Evolutionary conservation across 2,888 invertebrate species (phyloP).

Genomic region (Ferrisia virgata): DNA sequence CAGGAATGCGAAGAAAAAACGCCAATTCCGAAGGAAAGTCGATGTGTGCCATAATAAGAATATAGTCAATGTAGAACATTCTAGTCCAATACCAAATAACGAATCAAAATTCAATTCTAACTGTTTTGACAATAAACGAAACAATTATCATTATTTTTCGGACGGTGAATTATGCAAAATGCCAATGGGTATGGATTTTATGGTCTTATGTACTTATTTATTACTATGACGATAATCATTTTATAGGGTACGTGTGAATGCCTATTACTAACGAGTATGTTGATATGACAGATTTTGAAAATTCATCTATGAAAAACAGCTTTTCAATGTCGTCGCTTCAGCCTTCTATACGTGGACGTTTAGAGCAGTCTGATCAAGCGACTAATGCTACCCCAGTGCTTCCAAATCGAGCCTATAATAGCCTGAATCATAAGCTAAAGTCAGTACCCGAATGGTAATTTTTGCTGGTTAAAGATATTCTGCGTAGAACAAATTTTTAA

Average conservation of each 20-base stretch:
- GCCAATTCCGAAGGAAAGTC: constrained; percentile 11
- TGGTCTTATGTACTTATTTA: neutral
- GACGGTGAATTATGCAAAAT: constrained; percentile 45
- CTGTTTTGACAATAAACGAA: constrained; percentile 1
- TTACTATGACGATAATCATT: no score
- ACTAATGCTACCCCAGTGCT: constrained; percentile 55
- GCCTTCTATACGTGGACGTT: constrained; percentile 59
- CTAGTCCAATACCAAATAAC: constrained; percentile 43
- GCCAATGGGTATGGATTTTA: constrained; percentile 35
- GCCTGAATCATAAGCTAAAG: constrained; percentile 72
- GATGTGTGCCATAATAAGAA: constrained; percentile 41
- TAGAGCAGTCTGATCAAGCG: constrained; percentile 45
- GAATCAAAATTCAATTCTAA: constrained; percentile 38
- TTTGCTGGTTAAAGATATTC: constrained; percentile 34
- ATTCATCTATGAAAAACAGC: constrained; percentile 70
- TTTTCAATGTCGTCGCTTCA: constrained; percentile 79
- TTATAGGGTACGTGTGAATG: no score
- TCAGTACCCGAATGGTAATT: constrained; percentile 51
- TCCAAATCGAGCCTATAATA: constrained; percentile 74
- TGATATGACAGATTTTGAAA: constrained; percentile 60
- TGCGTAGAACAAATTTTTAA: constrained; percentile 15
- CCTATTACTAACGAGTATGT: neutral
- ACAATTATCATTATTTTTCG: constrained; percentile 45
- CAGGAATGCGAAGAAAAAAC: constrained; percentile 27
- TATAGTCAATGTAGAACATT: constrained; percentile 38